Evolutionary conservation across 2,797 vertebrate species (phyloP).

Genomic region (Alectoris magna): DNA sequence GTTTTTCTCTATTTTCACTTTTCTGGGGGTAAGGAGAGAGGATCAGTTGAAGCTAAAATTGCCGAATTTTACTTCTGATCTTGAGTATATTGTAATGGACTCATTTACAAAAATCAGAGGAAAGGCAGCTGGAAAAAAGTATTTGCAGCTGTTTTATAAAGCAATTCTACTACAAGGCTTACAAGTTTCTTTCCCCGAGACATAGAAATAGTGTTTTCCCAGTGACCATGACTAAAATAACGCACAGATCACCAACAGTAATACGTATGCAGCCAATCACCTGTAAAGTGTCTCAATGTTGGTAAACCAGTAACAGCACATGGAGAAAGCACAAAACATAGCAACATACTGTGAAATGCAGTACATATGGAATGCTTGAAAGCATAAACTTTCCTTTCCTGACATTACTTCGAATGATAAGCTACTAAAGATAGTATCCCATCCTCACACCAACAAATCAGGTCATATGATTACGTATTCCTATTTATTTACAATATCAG

Average conservation of each 20-base stretch:
- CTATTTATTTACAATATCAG: conserved; percentile 40
- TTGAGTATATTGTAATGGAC: background rate
- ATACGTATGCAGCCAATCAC: background rate
- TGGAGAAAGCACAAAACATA: background rate
- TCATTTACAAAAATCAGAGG: background rate
- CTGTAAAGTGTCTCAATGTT: background rate
- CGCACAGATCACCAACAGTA: background rate
- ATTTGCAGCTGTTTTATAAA: conserved; percentile 55
- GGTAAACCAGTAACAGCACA: background rate
- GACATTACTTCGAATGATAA: background rate
- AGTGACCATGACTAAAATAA: conserved; percentile 28
- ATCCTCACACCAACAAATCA: background rate
- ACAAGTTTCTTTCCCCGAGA: conserved; percentile 53
- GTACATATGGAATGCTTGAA: background rate
- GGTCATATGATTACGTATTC: background rate
- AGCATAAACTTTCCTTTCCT: background rate
- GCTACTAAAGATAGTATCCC: background rate
- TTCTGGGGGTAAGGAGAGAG: background rate
- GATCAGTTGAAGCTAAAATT: background rate
- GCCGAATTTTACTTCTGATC: background rate
- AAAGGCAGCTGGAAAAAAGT: background rate
- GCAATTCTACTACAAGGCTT: background rate
- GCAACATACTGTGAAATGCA: background rate
- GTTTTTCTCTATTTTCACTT: background rate
- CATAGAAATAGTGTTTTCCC: conserved; percentile 22